These are phyloP conservation scores for Pogonocichla stellata DNA, from an alignment of 2,113 vertebrate species.

Conservation along the genomic window DNA sequence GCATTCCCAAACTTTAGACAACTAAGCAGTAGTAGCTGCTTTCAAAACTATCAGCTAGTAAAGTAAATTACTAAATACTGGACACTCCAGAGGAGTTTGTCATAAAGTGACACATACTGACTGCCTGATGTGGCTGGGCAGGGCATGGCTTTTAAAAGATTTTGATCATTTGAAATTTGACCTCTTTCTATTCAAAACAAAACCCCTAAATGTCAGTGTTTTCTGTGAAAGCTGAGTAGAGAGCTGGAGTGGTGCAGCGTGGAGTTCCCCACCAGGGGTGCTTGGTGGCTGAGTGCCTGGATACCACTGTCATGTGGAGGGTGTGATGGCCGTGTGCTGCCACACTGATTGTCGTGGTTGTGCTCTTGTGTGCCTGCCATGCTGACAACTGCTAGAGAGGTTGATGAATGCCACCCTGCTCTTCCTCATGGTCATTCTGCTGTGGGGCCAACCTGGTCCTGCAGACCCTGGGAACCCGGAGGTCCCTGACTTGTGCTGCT, in stretches of 20 bases:
- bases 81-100: background rate
- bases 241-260: background rate
- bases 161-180: background rate
- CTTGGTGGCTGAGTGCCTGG: background rate
- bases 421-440: background rate
- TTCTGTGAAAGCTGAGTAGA: background rate
- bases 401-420: background rate
- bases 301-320: accelerated
- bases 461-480: background rate
- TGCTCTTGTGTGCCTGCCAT: background rate
- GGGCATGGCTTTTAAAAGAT: background rate
- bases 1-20: background rate
- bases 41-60: background rate
- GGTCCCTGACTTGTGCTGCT: background rate
- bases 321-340: background rate
- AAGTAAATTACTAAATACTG: background rate
- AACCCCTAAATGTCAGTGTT: background rate
- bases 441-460: background rate
- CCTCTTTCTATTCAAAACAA: background rate
- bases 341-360: background rate
- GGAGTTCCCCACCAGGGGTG: background rate
- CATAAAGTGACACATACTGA: background rate
- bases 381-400: background rate
- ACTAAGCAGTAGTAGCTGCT: background rate
- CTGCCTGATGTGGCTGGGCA: background rate